Percentiles rank a stretch among this genome's conserved stretches.
Evolutionary conservation across 2,797 vertebrate genomes (phyloP).

Genomic region (Menidia menidia): DNA sequence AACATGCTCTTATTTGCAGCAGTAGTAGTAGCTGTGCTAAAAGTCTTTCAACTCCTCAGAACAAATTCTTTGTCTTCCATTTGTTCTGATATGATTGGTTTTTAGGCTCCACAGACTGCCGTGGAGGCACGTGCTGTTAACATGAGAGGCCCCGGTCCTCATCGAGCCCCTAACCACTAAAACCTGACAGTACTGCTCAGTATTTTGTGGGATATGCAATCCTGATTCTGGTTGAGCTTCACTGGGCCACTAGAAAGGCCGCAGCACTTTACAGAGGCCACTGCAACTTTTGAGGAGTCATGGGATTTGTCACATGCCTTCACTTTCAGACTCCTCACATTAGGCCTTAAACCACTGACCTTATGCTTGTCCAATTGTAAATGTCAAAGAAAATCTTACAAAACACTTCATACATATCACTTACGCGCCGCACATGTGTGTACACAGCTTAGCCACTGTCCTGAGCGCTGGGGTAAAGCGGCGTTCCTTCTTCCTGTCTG

Average conservation of each 20-base stretch:
- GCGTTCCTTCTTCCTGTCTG: constrained; percentile 33
- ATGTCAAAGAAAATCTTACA: constrained; percentile 69
- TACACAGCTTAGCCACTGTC: constrained; percentile 56
- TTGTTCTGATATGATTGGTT: constrained; percentile 30
- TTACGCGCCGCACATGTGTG: constrained; percentile 44
- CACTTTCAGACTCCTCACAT: constrained; percentile 65
- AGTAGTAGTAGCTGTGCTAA: not conserved
- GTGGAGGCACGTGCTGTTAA: constrained; percentile 18
- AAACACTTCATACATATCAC: constrained; percentile 57
- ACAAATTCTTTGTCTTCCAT: constrained; percentile 14
- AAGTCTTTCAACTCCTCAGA: constrained; percentile 22
- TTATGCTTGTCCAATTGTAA: constrained; percentile 59
- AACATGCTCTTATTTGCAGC: not conserved
- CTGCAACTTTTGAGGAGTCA: constrained; percentile 60
- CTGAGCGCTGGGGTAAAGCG: constrained; percentile 26
- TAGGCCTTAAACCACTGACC: constrained; percentile 66
- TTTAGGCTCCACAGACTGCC: constrained; percentile 22
- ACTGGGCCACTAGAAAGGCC: constrained; percentile 41
- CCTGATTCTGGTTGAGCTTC: constrained; percentile 49
- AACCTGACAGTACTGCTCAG: constrained; percentile 53
- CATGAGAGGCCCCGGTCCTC: constrained; percentile 18
- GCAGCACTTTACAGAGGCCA: constrained; percentile 50
- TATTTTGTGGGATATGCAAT: constrained; percentile 38
- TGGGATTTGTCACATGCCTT: constrained; percentile 73
- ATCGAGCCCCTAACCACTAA: constrained; percentile 44